Conservation (phyloP, 2,888 invertebrate species). For the Tenthredo livida region DNA sequence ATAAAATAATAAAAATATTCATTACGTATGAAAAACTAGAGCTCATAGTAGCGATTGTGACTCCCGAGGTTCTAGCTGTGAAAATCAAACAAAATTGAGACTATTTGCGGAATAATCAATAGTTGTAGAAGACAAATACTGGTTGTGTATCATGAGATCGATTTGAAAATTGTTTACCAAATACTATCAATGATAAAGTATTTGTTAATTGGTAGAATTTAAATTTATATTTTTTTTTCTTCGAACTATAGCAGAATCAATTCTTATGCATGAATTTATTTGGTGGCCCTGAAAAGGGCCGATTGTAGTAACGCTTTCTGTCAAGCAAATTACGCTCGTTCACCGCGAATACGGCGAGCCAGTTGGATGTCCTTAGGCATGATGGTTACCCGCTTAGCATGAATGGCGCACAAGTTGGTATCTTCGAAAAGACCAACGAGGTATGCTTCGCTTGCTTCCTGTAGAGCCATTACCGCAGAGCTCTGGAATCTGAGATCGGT, state of each 20-base stretch:
- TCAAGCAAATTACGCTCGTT: conserved; percentile 64
- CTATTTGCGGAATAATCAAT: no score
- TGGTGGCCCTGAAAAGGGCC: conserved; percentile 58
- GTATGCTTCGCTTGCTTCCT: conserved; percentile 82
- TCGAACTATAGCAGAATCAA: no score
- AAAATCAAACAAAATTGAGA: no score
- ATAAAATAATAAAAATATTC: neutral
- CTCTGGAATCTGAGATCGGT: conserved; percentile 86
- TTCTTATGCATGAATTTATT: conserved; percentile 6
- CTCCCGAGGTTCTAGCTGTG: no score
- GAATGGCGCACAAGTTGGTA: conserved; percentile 86
- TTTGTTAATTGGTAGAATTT: no score
- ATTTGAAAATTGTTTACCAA: no score
- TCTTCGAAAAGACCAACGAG: conserved; percentile 86
- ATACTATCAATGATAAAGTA: no score
- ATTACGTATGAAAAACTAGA: no score
- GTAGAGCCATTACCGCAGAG: conserved; percentile 85
- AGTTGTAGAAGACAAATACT: no score
- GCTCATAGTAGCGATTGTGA: no score
- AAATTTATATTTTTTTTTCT: no score
- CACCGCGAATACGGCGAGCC: conserved; percentile 73
- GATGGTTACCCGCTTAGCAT: conserved; percentile 85
- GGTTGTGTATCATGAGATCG: no score
- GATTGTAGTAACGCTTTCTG: conserved; percentile 46
- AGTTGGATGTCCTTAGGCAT: conserved; percentile 84